These are phyloP conservation scores for Strix aluco DNA, from an alignment of 2,113 vertebrate genomes.

Conservation along the genomic window DNA sequence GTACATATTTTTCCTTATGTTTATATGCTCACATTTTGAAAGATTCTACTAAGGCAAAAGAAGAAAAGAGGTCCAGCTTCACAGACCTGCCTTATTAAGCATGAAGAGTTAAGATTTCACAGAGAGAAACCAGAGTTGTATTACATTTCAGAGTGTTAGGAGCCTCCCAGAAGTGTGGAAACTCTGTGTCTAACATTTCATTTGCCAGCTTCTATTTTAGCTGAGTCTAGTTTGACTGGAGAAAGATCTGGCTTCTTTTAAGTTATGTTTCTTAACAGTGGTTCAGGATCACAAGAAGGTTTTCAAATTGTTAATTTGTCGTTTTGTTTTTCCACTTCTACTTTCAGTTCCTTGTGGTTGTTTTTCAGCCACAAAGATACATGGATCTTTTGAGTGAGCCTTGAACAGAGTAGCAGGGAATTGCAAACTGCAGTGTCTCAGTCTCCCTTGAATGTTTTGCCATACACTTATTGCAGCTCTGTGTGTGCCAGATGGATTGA, in stretches of 20 bases:
- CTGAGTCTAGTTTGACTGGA: background rate
- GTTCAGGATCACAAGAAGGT: background rate
- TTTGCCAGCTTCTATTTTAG: constrained; percentile 25
- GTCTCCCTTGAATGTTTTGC: background rate
- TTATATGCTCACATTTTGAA: background rate
- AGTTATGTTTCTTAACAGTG: background rate
- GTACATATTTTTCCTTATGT: constrained; percentile 13
- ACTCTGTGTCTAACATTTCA: background rate
- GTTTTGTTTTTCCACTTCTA: background rate
- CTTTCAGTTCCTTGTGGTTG: background rate
- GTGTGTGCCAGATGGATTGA: background rate
- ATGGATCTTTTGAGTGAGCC: background rate
- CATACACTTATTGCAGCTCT: background rate
- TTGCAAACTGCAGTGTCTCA: background rate
- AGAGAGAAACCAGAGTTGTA: background rate
- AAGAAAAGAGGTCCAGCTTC: constrained; percentile 11
- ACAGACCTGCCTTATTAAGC: background rate
- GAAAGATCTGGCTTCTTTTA: background rate
- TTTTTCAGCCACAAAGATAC: background rate
- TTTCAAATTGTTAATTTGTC: background rate
- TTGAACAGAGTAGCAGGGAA: background rate
- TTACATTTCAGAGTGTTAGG: background rate
- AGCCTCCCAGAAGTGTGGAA: background rate
- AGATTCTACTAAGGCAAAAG: background rate
- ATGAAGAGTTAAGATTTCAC: constrained; percentile 9